Evolutionary conservation across 2,797 vertebrate genomes (phyloP).

Genomic region (Myoxocephalus aenaeus): DNA sequence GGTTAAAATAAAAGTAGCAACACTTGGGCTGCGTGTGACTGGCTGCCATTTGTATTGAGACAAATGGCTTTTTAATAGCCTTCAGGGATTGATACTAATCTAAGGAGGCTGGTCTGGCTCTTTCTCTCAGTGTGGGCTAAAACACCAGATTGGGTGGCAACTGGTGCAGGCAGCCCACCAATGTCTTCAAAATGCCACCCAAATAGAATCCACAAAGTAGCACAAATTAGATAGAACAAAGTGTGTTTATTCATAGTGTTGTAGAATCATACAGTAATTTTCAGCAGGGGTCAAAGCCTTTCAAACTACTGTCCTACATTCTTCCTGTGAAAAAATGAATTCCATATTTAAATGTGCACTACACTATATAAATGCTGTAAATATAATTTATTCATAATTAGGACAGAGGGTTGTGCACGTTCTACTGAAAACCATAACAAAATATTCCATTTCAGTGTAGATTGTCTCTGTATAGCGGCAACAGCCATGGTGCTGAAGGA

Average conservation of each 20-base stretch:
- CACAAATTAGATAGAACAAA: constrained; percentile 4
- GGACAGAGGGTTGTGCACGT: neutral
- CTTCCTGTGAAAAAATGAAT: neutral
- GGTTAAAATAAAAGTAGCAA: constrained; percentile 78
- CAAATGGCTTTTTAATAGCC: constrained; percentile 81
- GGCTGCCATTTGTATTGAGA: constrained; percentile 79
- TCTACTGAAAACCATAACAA: constrained; percentile 12
- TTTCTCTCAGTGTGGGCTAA: constrained; percentile 63
- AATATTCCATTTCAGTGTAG: constrained; percentile 26
- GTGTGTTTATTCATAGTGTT: neutral
- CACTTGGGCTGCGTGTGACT: constrained; percentile 73
- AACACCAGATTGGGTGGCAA: constrained; percentile 66
- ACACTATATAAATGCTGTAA: neutral
- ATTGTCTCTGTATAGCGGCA: constrained; percentile 26
- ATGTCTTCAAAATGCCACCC: constrained; percentile 41
- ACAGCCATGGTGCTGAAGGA: constrained; percentile 52
- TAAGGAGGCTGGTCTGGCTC: constrained; percentile 68
- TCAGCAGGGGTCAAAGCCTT: neutral
- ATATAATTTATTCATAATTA: neutral
- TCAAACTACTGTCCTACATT: neutral
- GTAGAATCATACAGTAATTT: neutral
- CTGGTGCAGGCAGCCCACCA: constrained; percentile 44
- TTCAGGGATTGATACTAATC: constrained; percentile 79
- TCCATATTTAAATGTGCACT: neutral
- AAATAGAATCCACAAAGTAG: neutral